Base-by-base conservation (phyloP, 2,797 vertebrate species). In the Halcyon smyrnensis region DNA sequence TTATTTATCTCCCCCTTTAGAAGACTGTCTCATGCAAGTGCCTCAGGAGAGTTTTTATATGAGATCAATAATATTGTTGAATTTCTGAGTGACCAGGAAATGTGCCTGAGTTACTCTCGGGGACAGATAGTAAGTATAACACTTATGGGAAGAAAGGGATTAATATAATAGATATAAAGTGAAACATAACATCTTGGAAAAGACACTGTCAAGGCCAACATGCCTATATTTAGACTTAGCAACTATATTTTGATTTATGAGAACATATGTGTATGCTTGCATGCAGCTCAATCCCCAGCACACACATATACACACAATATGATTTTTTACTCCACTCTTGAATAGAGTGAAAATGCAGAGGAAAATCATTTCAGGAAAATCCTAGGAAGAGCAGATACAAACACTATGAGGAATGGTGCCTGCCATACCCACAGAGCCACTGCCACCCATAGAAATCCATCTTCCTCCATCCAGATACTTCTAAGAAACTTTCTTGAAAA, bases 81-180 rank as follows among this genome's bases (percentile, higher is more conserved):
- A 74, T 91, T 90, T 95, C 65, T 81, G 69, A 88, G 62, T 96
- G 59, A 74, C 65, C 63, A 36, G 86, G 60, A 93, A 93, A 64
- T 53, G 48, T 76, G 18, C 24, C 45, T 56, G 76, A 84, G 50
- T 60, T 87, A n/a, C 46, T 93, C 50, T 88, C 56, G 87, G 92
- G 62, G 60, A 70, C n/a, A 87, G 28, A 83, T 30, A 70, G 28
- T 34, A 95, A 93, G 85, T 74, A 76, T 24, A 85, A 86, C 62
- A 87, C 81, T 88, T 95, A 87, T 5, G 23, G 19, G 59, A 95
- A 92, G 39, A 88, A 93, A 78, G 28, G 10, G 37, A 67, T 89
- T 30, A 76, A 71, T 84, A 67, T 73, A 84, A 69, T 53, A 62
- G 53, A 63, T 37, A 74, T 5, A 5, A 91, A 91, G 71, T 70